A percentile compares a stretch with the other conserved stretches of the same genome.
These are phyloP conservation scores for Brenthis ino DNA, from an alignment of 2,888 invertebrate genomes.

Conservation along the genomic window DNA sequence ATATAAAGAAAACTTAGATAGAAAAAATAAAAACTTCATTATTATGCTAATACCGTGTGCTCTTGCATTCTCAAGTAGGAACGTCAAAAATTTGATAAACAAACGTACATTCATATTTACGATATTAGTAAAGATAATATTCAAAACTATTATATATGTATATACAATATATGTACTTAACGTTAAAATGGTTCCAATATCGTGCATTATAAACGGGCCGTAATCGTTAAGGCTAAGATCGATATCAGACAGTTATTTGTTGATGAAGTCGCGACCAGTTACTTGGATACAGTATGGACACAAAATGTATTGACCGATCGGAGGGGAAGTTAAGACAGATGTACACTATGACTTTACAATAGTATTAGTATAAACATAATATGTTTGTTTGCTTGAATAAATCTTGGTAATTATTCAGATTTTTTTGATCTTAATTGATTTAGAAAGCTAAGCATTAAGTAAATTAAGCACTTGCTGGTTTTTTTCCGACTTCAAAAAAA, in stretches of 20 bases:
- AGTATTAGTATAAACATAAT: not conserved
- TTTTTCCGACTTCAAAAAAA: too few species aligned
- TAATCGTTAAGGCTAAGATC: slow-evolving; percentile 49
- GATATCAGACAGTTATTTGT: slow-evolving; percentile 70
- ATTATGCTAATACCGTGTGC: too few species aligned
- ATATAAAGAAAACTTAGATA: too few species aligned
- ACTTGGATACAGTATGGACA: slow-evolving; percentile 70
- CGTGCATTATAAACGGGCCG: slow-evolving; percentile 27
- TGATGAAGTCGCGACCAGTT: slow-evolving; percentile 68
- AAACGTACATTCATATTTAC: too few species aligned
- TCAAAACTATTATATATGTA: too few species aligned
- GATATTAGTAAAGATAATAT: too few species aligned
- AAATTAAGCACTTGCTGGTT: too few species aligned
- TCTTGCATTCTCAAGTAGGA: too few species aligned
- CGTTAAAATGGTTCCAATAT: not conserved
- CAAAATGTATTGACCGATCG: slow-evolving; percentile 64
- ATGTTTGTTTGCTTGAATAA: not conserved
- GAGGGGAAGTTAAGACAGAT: slow-evolving; percentile 18
- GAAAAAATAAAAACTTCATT: too few species aligned
- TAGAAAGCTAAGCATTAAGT: too few species aligned
- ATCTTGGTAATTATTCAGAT: not conserved
- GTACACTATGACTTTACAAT: slow-evolving; percentile 5
- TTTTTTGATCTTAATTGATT: too few species aligned
- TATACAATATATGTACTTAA: not conserved
- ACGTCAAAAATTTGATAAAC: too few species aligned